Evolutionary conservation across 2,888 invertebrate species (phyloP).

Genomic region (Calameuta pallipes): DNA sequence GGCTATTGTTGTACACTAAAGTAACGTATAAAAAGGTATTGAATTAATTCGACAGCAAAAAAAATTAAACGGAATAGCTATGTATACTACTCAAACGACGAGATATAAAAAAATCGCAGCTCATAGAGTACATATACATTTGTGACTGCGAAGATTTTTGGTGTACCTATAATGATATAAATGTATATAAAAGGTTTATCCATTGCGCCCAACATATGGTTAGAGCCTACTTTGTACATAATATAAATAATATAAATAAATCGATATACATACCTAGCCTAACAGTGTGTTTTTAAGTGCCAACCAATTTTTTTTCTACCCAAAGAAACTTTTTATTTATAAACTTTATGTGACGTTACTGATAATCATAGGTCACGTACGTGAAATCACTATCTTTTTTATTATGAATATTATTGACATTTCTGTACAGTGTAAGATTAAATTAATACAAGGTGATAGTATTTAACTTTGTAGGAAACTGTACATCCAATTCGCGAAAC

Average conservation of each 20-base stretch:
- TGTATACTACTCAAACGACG: slow-evolving; percentile 39
- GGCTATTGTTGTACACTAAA: slow-evolving; percentile 33
- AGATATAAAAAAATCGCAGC: slow-evolving; percentile 32
- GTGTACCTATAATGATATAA: slow-evolving; percentile 57
- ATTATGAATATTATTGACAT: background rate
- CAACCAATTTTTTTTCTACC: background rate
- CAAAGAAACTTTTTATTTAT: background rate
- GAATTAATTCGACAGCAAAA: slow-evolving; percentile 4
- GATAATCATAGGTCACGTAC: background rate
- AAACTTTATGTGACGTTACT: background rate
- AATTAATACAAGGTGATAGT: slow-evolving; percentile 59
- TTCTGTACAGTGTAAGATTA: background rate
- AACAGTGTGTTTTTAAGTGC: slow-evolving; percentile 22
- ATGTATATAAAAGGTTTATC: slow-evolving; percentile 58
- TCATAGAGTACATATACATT: slow-evolving; percentile 31
- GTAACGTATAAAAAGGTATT: slow-evolving; percentile 16
- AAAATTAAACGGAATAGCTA: slow-evolving; percentile 24
- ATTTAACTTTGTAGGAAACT: slow-evolving; percentile 74
- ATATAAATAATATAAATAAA: slow-evolving; percentile 59
- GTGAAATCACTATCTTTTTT: background rate
- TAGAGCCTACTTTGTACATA: slow-evolving; percentile 59
- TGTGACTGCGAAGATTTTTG: slow-evolving; percentile 51
- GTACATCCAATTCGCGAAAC: slow-evolving; percentile 81
- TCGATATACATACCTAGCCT: slow-evolving; percentile 54
- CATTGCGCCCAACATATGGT: slow-evolving; percentile 53